These are phyloP conservation scores for Tiphia femorata DNA, from an alignment of 2,888 invertebrate species.

Conservation along the genomic window DNA sequence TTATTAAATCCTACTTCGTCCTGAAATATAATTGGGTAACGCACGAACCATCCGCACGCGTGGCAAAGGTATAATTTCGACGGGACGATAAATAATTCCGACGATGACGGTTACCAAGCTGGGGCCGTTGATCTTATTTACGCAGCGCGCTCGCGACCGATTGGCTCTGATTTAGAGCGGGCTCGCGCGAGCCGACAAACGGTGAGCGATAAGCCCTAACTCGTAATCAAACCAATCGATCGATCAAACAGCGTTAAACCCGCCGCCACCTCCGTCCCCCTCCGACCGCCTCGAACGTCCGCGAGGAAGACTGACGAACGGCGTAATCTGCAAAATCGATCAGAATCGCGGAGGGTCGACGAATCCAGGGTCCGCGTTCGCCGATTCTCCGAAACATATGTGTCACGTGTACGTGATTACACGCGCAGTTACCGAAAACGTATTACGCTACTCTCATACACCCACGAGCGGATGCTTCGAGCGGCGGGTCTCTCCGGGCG, in stretches of 20 bases:
- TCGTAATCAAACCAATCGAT: constrained; percentile 23
- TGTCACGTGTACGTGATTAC: too few relatives aligned
- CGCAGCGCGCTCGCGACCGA: constrained; percentile 31
- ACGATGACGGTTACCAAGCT: constrained; percentile 2
- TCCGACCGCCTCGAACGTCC: constrained; percentile 6
- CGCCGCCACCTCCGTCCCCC: too few relatives aligned
- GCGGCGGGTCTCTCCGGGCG: too few relatives aligned
- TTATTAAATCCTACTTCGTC: too few relatives aligned
- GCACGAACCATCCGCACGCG: too few relatives aligned
- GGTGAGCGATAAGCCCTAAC: constrained; percentile 21
- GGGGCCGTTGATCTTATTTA: constrained; percentile 46
- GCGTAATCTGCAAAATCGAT: constrained; percentile 31
- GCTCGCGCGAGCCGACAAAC: constrained; percentile 9
- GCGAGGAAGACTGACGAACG: constrained; percentile 6
- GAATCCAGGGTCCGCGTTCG: too few relatives aligned
- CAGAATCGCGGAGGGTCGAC: constrained; percentile 23
- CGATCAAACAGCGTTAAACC: constrained; percentile 25
- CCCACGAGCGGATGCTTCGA: too few relatives aligned
- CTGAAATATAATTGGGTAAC: too few relatives aligned
- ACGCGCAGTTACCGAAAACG: too few relatives aligned
- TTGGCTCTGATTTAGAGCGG: constrained; percentile 41
- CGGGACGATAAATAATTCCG: constrained; percentile 17
- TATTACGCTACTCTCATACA: too few relatives aligned
- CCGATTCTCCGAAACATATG: too few relatives aligned
- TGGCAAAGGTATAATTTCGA: too few relatives aligned